phyloP scores from a whole-genome alignment of 1,140 invertebrate genomes.

The Neodiprion virginianus region DNA sequence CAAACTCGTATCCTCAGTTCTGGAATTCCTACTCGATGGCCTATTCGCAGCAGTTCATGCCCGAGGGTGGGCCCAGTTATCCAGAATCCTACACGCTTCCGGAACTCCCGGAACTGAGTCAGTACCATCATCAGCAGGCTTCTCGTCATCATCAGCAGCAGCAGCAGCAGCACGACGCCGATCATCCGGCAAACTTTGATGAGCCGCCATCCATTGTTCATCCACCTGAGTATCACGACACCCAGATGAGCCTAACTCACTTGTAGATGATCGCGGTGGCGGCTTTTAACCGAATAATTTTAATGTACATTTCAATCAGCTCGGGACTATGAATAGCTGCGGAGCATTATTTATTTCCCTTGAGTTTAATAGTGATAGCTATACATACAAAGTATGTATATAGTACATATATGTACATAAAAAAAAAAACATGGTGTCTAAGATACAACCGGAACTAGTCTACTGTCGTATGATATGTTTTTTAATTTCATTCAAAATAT shows the following conservation, averaged over 20 bases:
- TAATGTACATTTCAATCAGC: not conserved
- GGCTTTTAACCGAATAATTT: not conserved
- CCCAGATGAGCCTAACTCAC: constrained; percentile 4
- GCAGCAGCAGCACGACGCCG: not conserved
- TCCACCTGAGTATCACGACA: constrained; percentile 11
- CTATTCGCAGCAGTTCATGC: not conserved
- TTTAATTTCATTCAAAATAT: too few relatives aligned
- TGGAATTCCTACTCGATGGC: not conserved
- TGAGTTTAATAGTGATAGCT: too few relatives aligned
- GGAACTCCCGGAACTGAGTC: not conserved
- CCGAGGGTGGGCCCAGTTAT: not conserved
- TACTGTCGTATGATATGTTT: not conserved
- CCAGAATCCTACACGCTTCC: not conserved
- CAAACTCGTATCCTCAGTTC: not conserved
- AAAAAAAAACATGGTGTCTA: too few relatives aligned
- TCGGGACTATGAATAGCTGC: too few relatives aligned
- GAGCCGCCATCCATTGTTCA: not conserved
- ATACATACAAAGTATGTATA: too few relatives aligned
- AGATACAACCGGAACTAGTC: not conserved
- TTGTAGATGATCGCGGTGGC: not conserved
- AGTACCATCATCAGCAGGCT: not conserved
- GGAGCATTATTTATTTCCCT: too few relatives aligned
- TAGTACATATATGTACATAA: too few relatives aligned
- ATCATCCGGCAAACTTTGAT: not conserved
- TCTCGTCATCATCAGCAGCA: not conserved